Base-by-base conservation (phyloP, 2,797 vertebrate species). In the Zonotrichia albicollis region DNA sequence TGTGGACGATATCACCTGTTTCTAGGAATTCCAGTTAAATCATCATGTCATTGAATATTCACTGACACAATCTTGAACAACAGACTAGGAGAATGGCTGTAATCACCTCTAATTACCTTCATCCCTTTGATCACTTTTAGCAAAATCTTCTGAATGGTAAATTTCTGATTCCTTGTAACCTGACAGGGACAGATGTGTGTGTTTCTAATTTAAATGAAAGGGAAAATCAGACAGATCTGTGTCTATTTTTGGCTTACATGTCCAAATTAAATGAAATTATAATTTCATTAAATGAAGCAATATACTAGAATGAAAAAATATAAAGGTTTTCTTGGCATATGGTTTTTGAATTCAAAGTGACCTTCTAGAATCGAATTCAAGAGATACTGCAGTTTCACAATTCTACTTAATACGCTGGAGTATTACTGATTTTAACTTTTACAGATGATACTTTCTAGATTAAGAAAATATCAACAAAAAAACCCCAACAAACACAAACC, bases 141-240 rank as follows among this genome's bases (percentile, higher is more conserved):
- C 9, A 60, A 65, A 86, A 80, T 27, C n/a, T 82, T 5, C 3
- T 62, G 38, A 75, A 79, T 26, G 4, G 7, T 29, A 81, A 38
- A 4, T 54, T 87, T 82, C 36, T 53, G 54, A 83, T 67, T 30
- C 23, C 38, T 42, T 58, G 38, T 54, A 84, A 79, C 38, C 22
- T 68, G 66, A 78, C 23, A 51, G 51, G 68, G 45, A 78, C 21
- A 86, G 57, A 50, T 29, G 25, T 30, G 18, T 6, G 8, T 60
- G 32, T 58, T 91, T 87, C 54, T 71, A 77, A 74, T 89, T 83
- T 83, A 62, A 62, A 62, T 42, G 23, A 85, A 92, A 48, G n/a
- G 17, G 22, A 57, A 80, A 29, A 80, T 53, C 48, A 68, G 61
- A 61, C 5, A 73, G 43, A 75, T 4, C 5, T 9, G 20, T 62